Conservation (phyloP, 1,140 invertebrate genomes). For the Grapholita molesta region DNA sequence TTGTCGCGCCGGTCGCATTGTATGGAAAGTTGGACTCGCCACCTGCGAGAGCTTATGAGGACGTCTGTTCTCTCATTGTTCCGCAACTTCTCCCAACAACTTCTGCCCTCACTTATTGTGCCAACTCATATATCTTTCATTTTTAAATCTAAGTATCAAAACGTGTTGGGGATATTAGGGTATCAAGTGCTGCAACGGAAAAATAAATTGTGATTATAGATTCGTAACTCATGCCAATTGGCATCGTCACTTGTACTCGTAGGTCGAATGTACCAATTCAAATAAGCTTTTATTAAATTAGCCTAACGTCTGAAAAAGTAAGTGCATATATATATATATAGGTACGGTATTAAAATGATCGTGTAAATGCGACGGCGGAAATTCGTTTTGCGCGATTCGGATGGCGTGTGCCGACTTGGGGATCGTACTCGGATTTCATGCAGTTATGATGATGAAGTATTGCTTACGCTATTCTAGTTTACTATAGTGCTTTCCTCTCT, state of each 20-base stretch:
- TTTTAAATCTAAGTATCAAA: constrained; percentile 35
- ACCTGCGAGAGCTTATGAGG: constrained; percentile 59
- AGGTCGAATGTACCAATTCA: neutral
- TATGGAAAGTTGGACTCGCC: constrained; percentile 43
- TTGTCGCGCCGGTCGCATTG: constrained; percentile 35
- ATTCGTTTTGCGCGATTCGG: neutral
- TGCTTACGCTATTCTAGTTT: constrained; percentile 51
- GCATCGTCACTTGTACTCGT: neutral
- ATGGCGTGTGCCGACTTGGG: neutral
- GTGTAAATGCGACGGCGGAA: neutral
- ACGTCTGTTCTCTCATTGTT: constrained; percentile 37
- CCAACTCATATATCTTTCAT: constrained; percentile 41
- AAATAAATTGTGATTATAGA: neutral
- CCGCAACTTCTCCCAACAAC: constrained; percentile 35
- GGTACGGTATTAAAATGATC: neutral
- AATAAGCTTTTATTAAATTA: constrained; percentile 5
- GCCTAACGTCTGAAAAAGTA: neutral
- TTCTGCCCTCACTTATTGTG: constrained; percentile 46
- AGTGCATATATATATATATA: too few species aligned
- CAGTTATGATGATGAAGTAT: constrained; percentile 53
- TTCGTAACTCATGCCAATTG: neutral
- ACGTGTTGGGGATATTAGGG: constrained; percentile 23
- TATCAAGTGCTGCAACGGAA: neutral
- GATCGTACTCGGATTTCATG: constrained; percentile 36
- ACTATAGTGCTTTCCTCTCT: constrained; percentile 50